These are phyloP conservation scores for Lottia scabra DNA, from an alignment of 2,888 invertebrate genomes.

Conservation along the genomic window DNA sequence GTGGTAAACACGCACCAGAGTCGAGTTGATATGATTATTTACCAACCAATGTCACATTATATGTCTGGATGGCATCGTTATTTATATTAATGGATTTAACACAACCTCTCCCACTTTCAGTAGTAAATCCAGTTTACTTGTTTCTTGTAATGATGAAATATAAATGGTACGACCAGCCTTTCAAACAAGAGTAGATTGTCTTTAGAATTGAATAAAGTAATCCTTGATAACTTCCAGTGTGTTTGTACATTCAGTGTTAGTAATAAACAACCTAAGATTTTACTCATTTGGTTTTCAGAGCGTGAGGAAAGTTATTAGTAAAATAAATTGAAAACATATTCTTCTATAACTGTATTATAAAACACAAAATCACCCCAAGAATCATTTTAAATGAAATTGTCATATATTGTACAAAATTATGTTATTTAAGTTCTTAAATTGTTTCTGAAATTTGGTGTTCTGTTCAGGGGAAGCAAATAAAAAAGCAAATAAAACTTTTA, in stretches of 20 bases:
- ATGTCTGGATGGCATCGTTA: not conserved
- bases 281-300: no score
- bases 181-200: not conserved
- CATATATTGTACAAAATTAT: no score
- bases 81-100: not conserved
- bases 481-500: no score
- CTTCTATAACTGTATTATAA: no score
- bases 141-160: not conserved
- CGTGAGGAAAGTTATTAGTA: no score
- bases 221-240: not conserved
- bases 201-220: not conserved
- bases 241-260: not conserved
- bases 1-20: not conserved
- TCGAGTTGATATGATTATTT: not conserved
- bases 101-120: not conserved
- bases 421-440: no score
- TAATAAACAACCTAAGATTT: no score
- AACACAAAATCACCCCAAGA: no score
- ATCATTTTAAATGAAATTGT: no score
- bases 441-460: no score
- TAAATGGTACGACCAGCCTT: not conserved
- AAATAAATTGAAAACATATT: no score
- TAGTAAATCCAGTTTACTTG: not conserved
- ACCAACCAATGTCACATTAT: constrained; percentile 1
- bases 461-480: no score